Conservation (phyloP, 1,140 invertebrate species). For the Venturia canescens region DNA sequence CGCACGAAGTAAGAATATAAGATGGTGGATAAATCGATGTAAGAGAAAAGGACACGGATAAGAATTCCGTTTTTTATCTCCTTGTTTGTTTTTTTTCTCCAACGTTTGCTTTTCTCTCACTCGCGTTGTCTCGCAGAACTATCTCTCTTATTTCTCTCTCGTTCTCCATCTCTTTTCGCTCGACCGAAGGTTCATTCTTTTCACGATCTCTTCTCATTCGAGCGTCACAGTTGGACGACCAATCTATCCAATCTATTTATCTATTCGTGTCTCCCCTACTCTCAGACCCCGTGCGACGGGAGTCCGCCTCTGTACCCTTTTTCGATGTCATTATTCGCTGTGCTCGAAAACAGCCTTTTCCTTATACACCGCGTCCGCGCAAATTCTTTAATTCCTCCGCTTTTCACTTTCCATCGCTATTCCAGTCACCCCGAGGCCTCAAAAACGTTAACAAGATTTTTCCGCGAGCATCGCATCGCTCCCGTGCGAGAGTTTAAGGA, state of each 20-base stretch:
- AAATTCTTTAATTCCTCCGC: neutral
- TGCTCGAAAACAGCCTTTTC: slow-evolving; percentile 40
- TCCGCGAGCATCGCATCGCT: too few relatives aligned
- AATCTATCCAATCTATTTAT: slow-evolving; percentile 52
- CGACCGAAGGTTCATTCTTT: slow-evolving; percentile 10
- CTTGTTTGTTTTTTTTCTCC: slow-evolving; percentile 48
- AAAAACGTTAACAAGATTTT: too few relatives aligned
- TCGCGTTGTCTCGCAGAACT: slow-evolving; percentile 47
- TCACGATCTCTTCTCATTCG: slow-evolving; percentile 27
- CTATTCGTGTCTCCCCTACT: slow-evolving; percentile 47
- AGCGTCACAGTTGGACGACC: slow-evolving; percentile 20
- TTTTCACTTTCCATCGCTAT: neutral
- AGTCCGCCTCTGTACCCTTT: neutral
- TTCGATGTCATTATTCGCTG: slow-evolving; percentile 30
- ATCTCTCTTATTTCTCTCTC: neutral
- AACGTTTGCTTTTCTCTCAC: slow-evolving; percentile 34
- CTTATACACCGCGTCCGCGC: slow-evolving; percentile 28
- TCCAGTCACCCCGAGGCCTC: too few relatives aligned
- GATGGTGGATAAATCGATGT: slow-evolving; percentile 33
- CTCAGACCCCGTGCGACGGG: slow-evolving; percentile 21
- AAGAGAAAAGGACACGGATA: slow-evolving; percentile 5
- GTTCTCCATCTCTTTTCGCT: too few relatives aligned
- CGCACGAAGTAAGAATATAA: slow-evolving; percentile 22
- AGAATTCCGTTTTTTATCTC: slow-evolving; percentile 45
- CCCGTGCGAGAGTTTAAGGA: too few relatives aligned